phyloP scores from a whole-genome alignment of 2,113 vertebrate genomes.

The Scatophagus argus region DNA sequence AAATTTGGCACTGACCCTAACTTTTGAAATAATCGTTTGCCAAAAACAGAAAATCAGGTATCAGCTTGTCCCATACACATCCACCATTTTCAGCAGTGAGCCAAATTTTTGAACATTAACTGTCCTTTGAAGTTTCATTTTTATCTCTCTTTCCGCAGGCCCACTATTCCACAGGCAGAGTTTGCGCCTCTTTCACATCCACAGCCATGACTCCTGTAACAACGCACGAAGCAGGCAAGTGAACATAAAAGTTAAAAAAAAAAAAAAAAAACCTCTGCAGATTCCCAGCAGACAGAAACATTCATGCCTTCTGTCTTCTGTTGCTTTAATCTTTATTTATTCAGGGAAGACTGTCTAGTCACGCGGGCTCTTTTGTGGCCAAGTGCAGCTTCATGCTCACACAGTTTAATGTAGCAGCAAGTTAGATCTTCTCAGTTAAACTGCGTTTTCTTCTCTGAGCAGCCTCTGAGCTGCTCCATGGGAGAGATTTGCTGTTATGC shows the following conservation, averaged over 20 bases:
- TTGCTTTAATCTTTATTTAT: slow-evolving; percentile 12
- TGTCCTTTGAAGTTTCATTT: too few species aligned
- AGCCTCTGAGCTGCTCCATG: slow-evolving; percentile 44
- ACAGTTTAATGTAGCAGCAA: slow-evolving; percentile 13
- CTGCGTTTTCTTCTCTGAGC: slow-evolving; percentile 27
- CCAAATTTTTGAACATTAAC: too few species aligned
- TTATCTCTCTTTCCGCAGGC: slow-evolving; percentile 82
- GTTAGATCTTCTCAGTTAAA: slow-evolving; percentile 33
- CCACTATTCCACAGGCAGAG: slow-evolving; percentile 97
- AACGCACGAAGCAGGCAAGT: slow-evolving; percentile 91
- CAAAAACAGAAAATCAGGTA: too few species aligned
- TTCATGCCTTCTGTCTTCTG: not conserved
- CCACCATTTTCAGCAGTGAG: too few species aligned
- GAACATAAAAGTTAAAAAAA: too few species aligned
- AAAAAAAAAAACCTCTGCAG: not conserved
- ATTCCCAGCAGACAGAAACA: not conserved
- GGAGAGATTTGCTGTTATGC: slow-evolving; percentile 44
- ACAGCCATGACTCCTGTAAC: slow-evolving; percentile 96
- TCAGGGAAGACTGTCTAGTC: not conserved
- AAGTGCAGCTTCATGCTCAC: slow-evolving; percentile 31
- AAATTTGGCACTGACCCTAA: too few species aligned
- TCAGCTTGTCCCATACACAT: not conserved
- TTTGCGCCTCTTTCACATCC: slow-evolving; percentile 97
- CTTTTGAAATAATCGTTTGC: too few species aligned
- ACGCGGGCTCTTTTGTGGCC: not conserved